Evolutionary conservation across 2,113 vertebrate species (phyloP), one percentile per base, ranked within the genome.

Genomic region (Mirza zaza): DNA sequence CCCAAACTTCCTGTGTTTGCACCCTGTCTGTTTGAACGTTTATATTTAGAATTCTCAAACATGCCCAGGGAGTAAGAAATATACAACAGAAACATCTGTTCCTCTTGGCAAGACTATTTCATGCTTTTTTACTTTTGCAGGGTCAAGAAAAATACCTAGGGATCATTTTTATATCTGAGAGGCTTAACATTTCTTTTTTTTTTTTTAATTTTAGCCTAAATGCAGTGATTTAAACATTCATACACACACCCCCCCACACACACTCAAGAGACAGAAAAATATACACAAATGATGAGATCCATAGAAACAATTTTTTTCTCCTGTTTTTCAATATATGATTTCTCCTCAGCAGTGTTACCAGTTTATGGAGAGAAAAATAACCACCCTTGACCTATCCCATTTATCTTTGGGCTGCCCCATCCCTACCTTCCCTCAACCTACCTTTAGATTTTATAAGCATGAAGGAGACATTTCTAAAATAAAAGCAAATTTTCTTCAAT

Each of bases 11-110:
- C 93, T 97, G 89, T 92, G 65, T 96, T 97, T 96, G 27, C 82
- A 93, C 91, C 63, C 85, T 96, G 67, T 96, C 87, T 94, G 63
- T 96, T 94, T 89, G 86, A 95, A 95, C 45, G 0, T 93, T 96
- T 97, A 96, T 97, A 98, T 97, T 98, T 97, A 97, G 93, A 96
- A 94, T 95, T 97, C 91, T 93, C 86, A 96, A 96, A 94, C 82
- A 94, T 76, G 86, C 73, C 86, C 81, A 95, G 77, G 68, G 93
- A 97, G 75, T 97, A 94, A 63, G 59, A 95, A 96, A 96, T 94
- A 97, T 73, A 97, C 92, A 95, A 95, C 88, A 94, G 88, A 96
- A 97, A 95, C 94, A 95, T 96, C 91, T 97, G 95, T 61, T 96
- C 36, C 50, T 94, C 77, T 91, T 97, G 82, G 93, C 70, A 96